Conservation (phyloP, 2,113 vertebrate genomes). For the Actinemys pallida region DNA sequence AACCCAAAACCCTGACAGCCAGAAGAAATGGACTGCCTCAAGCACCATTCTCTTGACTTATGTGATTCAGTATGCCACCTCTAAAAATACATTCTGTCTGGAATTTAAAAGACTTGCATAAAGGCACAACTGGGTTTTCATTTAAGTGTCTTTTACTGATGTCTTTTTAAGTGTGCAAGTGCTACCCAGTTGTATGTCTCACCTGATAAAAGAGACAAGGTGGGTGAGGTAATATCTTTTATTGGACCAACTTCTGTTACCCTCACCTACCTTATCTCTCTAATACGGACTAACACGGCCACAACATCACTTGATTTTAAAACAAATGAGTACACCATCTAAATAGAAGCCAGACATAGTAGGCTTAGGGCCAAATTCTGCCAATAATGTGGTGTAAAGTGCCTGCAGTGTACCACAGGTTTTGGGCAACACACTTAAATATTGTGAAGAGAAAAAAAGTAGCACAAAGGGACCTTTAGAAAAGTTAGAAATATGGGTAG, state of each 20-base stretch:
- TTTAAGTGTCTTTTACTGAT: neutral
- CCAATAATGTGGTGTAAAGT: rapidly evolving
- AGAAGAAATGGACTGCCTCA: slow-evolving; percentile 40
- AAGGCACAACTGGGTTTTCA: neutral
- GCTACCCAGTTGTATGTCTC: neutral
- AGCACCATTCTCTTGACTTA: neutral
- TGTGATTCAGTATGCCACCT: neutral
- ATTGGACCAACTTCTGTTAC: neutral
- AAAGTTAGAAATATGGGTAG: neutral
- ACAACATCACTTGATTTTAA: neutral
- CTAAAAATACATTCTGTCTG: neutral
- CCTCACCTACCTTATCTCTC: neutral
- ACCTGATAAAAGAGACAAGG: neutral
- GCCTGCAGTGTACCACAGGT: neutral
- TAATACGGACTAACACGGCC: neutral
- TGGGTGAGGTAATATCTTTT: neutral
- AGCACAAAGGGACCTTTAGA: neutral
- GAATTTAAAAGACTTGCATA: neutral
- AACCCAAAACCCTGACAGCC: slow-evolving; percentile 39
- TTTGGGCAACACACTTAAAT: neutral
- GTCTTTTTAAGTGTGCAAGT: neutral
- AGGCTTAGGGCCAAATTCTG: rapidly evolving
- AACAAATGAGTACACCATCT: rapidly evolving
- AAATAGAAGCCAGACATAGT: rapidly evolving
- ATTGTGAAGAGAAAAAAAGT: neutral